These are phyloP conservation scores for Melanogrammus aeglefinus DNA, from an alignment of 2,797 vertebrate genomes.

Conservation along the genomic window DNA sequence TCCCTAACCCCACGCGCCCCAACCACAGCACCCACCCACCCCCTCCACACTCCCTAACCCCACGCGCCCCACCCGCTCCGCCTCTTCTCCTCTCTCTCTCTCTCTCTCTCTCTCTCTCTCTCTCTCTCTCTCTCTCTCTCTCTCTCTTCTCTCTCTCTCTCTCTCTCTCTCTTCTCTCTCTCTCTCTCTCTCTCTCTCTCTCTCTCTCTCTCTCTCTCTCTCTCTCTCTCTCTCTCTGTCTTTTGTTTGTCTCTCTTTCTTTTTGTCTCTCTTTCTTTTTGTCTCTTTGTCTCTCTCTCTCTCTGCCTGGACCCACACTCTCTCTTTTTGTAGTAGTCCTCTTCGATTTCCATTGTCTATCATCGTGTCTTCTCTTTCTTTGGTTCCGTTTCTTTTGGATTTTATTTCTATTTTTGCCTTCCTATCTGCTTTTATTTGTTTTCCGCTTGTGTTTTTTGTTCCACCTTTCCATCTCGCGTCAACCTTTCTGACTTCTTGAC, in stretches of 20 bases:
- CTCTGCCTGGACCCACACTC: conserved; percentile 39
- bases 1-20: conserved; percentile 74
- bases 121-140: conserved; percentile 19
- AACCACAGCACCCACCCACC: background rate
- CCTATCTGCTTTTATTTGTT: background rate
- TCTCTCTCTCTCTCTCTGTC: conserved; percentile 51
- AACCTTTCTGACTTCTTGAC: background rate
- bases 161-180: conserved; percentile 38
- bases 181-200: conserved; percentile 45
- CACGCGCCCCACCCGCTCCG: conserved; percentile 38
- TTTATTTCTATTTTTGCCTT: background rate
- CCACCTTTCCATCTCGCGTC: background rate
- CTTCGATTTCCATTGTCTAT: background rate
- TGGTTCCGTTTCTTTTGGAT: too few relatives aligned
- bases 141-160: conserved; percentile 17
- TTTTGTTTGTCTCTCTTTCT: conserved; percentile 53
- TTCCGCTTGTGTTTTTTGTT: background rate
- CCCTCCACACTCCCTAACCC: background rate
- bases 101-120: conserved; percentile 15
- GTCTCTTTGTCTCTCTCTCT: conserved; percentile 37
- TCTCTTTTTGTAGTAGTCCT: background rate
- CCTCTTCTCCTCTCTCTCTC: conserved; percentile 26
- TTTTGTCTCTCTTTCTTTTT: conserved; percentile 28
- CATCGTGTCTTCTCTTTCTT: background rate
- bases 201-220: conserved; percentile 17